Evolutionary conservation across 1,140 invertebrate genomes (phyloP).

Genomic region (Drosophila pachea): DNA sequence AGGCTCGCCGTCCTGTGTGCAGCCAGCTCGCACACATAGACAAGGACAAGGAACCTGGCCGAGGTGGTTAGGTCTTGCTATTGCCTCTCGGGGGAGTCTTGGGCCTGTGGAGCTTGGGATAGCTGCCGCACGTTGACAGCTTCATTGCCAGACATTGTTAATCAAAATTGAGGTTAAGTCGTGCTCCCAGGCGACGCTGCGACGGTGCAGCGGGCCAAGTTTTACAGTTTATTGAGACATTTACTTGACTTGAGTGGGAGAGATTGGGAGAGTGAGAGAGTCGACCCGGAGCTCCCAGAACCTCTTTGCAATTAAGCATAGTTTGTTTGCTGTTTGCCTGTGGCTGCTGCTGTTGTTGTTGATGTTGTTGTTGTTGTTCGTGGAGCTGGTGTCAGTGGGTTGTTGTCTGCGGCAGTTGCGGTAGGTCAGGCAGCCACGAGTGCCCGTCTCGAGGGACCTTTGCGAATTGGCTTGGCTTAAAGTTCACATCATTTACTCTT

Average conservation of each 20-base stretch:
- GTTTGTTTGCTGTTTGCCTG: conserved; percentile 43
- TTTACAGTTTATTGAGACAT: conserved; percentile 68
- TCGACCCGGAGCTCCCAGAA: conserved; percentile 16
- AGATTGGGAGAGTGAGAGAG: conserved; percentile 11
- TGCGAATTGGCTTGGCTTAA: conserved; percentile 10
- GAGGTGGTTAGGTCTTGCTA: conserved; percentile 4
- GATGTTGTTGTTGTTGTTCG: conserved; percentile 1
- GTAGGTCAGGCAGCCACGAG: conserved; percentile 40
- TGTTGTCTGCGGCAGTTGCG: conserved; percentile 23
- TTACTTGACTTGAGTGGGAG: conserved; percentile 43
- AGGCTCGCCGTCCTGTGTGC: conserved; percentile 53
- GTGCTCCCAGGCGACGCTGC: conserved; percentile 49
- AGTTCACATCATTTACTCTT: conserved; percentile 22
- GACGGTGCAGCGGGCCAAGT: conserved; percentile 36
- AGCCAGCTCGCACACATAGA: conserved; percentile 8
- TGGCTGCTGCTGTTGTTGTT: background rate
- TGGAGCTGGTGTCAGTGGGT: too few relatives aligned
- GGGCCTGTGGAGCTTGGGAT: background rate
- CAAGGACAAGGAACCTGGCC: conserved; percentile 1
- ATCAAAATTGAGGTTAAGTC: conserved; percentile 75
- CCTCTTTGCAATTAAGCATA: conserved; percentile 57
- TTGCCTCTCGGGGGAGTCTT: background rate
- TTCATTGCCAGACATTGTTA: conserved; percentile 74
- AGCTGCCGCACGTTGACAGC: conserved; percentile 66
- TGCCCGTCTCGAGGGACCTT: conserved; percentile 1